Evolutionary conservation across 2,113 vertebrate species (phyloP), one percentile per base, ranked within the genome.

Genomic region (Cygnus buccinator): DNA sequence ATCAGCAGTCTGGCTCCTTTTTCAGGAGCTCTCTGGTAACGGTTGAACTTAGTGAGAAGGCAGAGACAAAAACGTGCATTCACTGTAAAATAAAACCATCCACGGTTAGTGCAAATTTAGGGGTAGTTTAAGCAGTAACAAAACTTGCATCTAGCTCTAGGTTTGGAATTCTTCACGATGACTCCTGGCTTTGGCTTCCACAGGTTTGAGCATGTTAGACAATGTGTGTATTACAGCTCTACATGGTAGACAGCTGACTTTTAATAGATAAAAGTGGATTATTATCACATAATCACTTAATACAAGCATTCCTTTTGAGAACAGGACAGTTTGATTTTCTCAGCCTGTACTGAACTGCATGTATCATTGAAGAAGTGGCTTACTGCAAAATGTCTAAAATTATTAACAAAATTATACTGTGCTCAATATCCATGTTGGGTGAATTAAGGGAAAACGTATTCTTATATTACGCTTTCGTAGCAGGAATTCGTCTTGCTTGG

Each of bases 201-300:
- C 13, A 72, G 81, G 54, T 31, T 18, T 54, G 80, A 86, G 29
- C 0, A 0, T 54, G 44, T 59, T 61, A 16, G 20, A 31, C 19
- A 39, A 18, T 3, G 1, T 39, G 61, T 59, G 86, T 11, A 48
- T 65, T 74, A 28, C 83, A 6, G 2, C 52, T 67, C 54, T 54
- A 21, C 6, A 0, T 16, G 26, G 46, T 23, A 85, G 26, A 29
- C 16, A 57, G 4, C 18, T 35, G 70, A 14, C 35, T 87, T 41
- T 59, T 54, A 22, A 13, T 61, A 75, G 50, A 66, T 59, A 22
- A 33, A 52, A 11, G 11, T 23, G 48, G 86, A 58, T 63, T 29
- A 37, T 68, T 84, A 62, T 50, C 39, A 28, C 5, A 31, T 68
- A 78, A 79, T 65, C 17, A 23, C 43, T 80, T 71, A 13, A 23